Percentiles rank a stretch among this genome's conserved stretches.
These are phyloP conservation scores for Eptesicus fuscus DNA, from an alignment of 2,113 vertebrate genomes.

Conservation along the genomic window DNA sequence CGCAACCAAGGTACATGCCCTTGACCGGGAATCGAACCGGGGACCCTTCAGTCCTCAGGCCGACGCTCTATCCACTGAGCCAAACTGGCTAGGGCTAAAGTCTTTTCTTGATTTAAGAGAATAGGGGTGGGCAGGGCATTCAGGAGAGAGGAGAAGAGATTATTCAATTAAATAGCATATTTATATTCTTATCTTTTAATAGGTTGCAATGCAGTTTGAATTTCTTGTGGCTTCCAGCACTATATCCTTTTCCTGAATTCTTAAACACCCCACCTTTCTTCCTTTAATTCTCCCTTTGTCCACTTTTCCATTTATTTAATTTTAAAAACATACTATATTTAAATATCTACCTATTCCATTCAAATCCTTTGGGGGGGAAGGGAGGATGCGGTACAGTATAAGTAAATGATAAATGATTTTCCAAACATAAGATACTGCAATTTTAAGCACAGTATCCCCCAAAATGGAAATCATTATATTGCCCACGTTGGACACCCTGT, in stretches of 20 bases:
- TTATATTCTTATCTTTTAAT: neutral
- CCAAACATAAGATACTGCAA: neutral
- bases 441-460: neutral
- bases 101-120: neutral
- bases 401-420: neutral
- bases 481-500: neutral
- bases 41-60: too few species aligned
- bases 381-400: neutral
- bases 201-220: neutral
- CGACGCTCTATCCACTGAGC: too few species aligned
- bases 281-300: neutral
- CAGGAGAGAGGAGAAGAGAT: neutral
- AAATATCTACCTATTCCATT: neutral
- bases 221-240: neutral
- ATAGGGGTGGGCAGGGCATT: neutral
- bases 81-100: neutral
- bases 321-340: neutral
- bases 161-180: neutral
- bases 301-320: neutral
- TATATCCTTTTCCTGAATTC: neutral
- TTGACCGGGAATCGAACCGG: too few species aligned
- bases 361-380: neutral
- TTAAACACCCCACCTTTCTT: neutral
- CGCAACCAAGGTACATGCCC: too few species aligned
- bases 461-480: neutral